Conservation (phyloP, 2,888 invertebrate species). For the Galerucella calmariensis region DNA sequence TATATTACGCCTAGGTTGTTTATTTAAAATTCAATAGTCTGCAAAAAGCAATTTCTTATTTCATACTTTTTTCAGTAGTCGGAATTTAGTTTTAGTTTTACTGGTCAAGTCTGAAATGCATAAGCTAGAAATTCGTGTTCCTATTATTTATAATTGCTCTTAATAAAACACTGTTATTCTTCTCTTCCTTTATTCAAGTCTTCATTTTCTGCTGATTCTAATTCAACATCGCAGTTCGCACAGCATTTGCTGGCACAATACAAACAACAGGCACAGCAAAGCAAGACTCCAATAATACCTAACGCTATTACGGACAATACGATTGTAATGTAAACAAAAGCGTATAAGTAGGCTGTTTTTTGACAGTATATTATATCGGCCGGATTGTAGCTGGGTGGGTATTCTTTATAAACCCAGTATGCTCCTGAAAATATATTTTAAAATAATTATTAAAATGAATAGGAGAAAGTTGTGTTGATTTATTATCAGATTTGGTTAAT, state of each 20-base stretch:
- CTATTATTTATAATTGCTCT: not conserved
- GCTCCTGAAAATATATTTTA: constrained; percentile 53
- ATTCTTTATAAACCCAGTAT: constrained; percentile 57
- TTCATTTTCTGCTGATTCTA: constrained; percentile 8
- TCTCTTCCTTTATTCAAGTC: constrained; percentile 11
- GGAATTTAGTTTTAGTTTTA: no score
- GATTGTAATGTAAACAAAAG: constrained; percentile 54
- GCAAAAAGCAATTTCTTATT: no score
- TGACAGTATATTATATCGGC: constrained; percentile 53
- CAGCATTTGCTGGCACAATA: constrained; percentile 1
- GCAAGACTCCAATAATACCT: constrained; percentile 48
- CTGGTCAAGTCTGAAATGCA: no score
- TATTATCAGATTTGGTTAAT: not conserved
- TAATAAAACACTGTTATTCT: not conserved
- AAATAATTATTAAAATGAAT: not conserved
- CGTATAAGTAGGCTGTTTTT: constrained; percentile 57
- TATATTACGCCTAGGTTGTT: no score
- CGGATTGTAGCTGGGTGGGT: constrained; percentile 53
- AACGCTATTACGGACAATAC: constrained; percentile 45
- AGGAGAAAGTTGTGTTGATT: not conserved
- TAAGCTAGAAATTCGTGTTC: not conserved
- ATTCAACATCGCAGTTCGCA: constrained; percentile 14
- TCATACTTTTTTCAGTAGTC: no score
- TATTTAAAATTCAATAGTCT: no score
- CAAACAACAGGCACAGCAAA: constrained; percentile 49